Percentiles rank a stretch among this genome's conserved stretches.
These are phyloP conservation scores for Drosophila oshimai DNA, from an alignment of 1,140 invertebrate genomes.

Conservation along the genomic window DNA sequence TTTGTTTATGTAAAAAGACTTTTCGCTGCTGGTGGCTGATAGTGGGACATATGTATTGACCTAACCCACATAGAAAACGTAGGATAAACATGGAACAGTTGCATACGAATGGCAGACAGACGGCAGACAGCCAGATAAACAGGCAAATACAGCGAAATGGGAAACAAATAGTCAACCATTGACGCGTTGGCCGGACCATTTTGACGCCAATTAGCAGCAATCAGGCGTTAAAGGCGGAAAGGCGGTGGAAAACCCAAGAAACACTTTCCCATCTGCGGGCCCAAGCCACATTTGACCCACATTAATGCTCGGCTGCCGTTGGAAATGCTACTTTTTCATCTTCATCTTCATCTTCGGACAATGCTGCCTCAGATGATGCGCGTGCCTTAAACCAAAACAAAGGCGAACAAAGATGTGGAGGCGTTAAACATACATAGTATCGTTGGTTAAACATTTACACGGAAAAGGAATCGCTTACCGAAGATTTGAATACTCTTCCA, in stretches of 20 bases:
- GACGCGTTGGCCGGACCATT: constrained; percentile 46
- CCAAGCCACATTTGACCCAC: constrained; percentile 59
- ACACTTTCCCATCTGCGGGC: constrained; percentile 63
- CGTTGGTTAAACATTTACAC: constrained; percentile 26
- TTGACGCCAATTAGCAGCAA: constrained; percentile 77
- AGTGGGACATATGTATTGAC: constrained; percentile 55
- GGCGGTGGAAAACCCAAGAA: constrained; percentile 51
- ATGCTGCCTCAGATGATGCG: constrained; percentile 20
- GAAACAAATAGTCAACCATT: constrained; percentile 45
- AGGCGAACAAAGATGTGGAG: constrained; percentile 27
- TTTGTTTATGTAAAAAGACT: constrained; percentile 10
- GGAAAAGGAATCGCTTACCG: not conserved
- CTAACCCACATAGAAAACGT: constrained; percentile 64
- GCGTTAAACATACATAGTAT: too few relatives aligned
- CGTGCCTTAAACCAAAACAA: constrained; percentile 53
- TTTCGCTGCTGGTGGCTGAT: constrained; percentile 11
- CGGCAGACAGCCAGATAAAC: constrained; percentile 27
- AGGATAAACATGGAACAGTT: constrained; percentile 56
- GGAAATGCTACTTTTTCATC: constrained; percentile 15
- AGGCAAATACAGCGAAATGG: constrained; percentile 49
- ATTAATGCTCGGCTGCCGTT: constrained; percentile 43
- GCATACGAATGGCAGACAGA: constrained; percentile 62
- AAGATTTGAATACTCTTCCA: not conserved
- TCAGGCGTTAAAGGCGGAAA: constrained; percentile 68
- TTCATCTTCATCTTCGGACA: too few relatives aligned